Percentiles rank a stretch among this genome's conserved stretches.
phyloP scores from a whole-genome alignment of 2,113 vertebrate species.

The Tricholaema leucomelas region DNA sequence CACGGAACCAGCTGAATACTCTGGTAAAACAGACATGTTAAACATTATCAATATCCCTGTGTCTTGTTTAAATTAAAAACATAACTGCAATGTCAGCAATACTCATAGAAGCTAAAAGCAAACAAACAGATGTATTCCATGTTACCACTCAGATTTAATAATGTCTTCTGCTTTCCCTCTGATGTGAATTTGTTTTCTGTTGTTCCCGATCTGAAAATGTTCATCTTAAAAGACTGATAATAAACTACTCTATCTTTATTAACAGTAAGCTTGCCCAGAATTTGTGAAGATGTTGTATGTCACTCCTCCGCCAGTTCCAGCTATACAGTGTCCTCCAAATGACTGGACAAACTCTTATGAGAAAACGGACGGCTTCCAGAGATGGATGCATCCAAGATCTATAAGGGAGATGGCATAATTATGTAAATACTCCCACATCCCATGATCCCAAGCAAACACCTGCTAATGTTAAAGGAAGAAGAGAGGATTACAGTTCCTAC shows the following conservation, averaged over 20 bases:
- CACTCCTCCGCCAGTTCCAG: neutral
- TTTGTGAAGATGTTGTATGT: neutral
- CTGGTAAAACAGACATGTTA: neutral
- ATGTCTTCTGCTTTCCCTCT: neutral
- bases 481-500: constrained; percentile 36
- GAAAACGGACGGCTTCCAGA: neutral
- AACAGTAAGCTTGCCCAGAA: neutral
- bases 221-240: neutral
- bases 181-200: neutral
- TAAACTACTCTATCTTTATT: neutral
- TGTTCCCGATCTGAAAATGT: neutral
- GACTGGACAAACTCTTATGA: neutral
- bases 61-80: neutral
- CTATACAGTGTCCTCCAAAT: neutral
- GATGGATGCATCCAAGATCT: neutral
- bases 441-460: constrained; percentile 28
- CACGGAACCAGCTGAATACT: neutral
- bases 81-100: neutral
- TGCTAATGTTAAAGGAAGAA: constrained; percentile 45
- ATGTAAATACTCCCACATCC: constrained; percentile 38
- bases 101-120: neutral
- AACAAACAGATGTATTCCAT: neutral
- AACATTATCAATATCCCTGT: neutral
- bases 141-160: neutral
- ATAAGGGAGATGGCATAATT: neutral